Evolutionary conservation across 2,113 vertebrate species (phyloP).

Genomic region (Odontophorus gujanensis): DNA sequence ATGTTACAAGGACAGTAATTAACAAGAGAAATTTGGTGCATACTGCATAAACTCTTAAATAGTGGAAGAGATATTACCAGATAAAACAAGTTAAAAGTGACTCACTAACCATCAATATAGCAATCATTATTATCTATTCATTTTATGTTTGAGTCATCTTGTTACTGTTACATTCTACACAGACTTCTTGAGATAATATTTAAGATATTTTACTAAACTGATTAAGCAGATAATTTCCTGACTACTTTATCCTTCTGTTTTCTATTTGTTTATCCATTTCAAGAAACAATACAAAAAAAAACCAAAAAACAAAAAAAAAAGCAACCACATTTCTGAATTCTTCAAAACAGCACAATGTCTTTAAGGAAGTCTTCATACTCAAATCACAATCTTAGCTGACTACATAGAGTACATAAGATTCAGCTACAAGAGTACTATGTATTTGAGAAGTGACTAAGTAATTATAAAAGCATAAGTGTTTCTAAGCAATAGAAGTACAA

Average conservation of each 20-base stretch:
- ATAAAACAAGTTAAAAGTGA: neutral
- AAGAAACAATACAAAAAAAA: neutral
- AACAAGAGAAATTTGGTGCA: neutral
- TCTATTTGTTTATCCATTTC: neutral
- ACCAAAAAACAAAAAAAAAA: no score
- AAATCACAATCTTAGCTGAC: neutral
- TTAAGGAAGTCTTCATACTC: neutral
- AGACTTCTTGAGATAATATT: neutral
- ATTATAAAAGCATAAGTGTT: neutral
- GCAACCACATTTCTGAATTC: neutral
- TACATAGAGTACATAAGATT: neutral
- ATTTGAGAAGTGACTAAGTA: neutral
- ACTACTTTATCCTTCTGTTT: neutral
- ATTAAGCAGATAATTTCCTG: accelerated
- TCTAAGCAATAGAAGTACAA: neutral
- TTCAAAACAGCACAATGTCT: neutral
- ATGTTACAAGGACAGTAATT: neutral
- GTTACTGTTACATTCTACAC: neutral
- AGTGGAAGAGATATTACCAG: neutral
- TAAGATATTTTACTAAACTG: neutral
- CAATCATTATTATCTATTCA: neutral
- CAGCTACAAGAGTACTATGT: neutral
- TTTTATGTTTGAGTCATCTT: neutral
- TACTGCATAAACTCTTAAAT: neutral
- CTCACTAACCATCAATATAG: neutral